Base-by-base conservation (phyloP, 2,797 vertebrate species). In the Loris lydekkerianus region DNA sequence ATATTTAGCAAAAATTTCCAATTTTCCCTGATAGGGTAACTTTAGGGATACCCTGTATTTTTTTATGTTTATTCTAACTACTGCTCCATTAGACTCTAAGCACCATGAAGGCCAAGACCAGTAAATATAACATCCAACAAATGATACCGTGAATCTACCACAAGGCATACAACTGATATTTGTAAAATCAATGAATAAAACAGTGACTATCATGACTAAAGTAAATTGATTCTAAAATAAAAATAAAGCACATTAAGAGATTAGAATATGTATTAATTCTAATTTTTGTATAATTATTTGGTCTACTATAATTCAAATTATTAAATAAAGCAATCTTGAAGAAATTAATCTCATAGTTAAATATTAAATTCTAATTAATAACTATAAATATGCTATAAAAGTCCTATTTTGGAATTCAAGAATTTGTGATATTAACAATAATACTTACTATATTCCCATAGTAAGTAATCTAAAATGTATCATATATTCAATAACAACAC, bases 381-480 rank as follows among this genome's bases (percentile, higher is more conserved):
- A 96, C 87, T 4, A 73, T 20, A 95, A 96, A 93, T 56, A 92
- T 34, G 92, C 37, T 49, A 86, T 46, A 89, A 92, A 93, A 40
- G 3, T 88, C 63, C 29, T 73, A 40, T 89, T 61, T 60, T 5
- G n/a, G 43, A 95, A 96, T 80, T 90, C 10, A 73, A 96, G 53
- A 91, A 25, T 11, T n/a, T 88, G 20, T 6, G 80, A 29, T 95
- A 17, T 85, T 95, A 89, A 83, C 14, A 95, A 29, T 1, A 92
- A 5, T 92, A 96, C 11, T 83, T 91, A 89, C 25, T 40, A 93
- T 10, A 65, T 2, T 86, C 58, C 14, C 77, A 94, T 91, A 63
- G 7, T 20, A 95, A 83, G 43, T 17, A 82, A 76, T 93, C 20
- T 86, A 76, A 89, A 93, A 37, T 93, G 82, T 82, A 49, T 53